A percentile compares a stretch with the other conserved stretches of the same genome.
Evolutionary conservation across 2,797 vertebrate species (phyloP).

Genomic region (Rhabdophis nuchalis): DNA sequence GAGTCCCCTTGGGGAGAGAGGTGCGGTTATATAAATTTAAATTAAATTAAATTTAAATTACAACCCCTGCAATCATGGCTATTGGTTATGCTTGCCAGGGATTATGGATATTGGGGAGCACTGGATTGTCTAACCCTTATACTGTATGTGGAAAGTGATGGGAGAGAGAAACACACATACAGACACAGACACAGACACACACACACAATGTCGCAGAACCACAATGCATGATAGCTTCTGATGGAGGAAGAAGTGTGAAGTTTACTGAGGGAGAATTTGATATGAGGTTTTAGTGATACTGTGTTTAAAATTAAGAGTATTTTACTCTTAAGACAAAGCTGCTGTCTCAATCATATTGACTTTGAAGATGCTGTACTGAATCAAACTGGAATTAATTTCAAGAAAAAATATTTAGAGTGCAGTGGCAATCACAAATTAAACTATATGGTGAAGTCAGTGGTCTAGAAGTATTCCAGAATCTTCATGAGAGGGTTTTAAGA

Average conservation of each 20-base stretch:
- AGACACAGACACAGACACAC: neutral
- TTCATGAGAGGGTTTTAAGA: neutral
- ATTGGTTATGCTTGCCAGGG: neutral
- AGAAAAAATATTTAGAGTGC: neutral
- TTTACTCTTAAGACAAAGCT: neutral
- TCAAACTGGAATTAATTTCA: neutral
- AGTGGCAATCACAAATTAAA: neutral
- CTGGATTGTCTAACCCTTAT: neutral
- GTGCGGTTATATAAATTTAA: no score
- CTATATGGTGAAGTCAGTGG: neutral
- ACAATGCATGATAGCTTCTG: neutral
- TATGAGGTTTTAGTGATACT: neutral
- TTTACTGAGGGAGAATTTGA: neutral
- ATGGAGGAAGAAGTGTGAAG: neutral
- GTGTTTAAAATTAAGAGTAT: neutral
- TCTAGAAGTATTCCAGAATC: neutral
- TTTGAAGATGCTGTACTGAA: neutral
- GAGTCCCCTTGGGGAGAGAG: no score
- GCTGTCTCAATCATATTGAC: neutral
- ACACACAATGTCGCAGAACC: neutral
- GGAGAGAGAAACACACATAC: neutral
- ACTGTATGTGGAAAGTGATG: neutral
- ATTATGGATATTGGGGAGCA: neutral
- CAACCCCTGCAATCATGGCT: neutral
- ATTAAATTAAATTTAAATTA: no score